Base-by-base conservation (phyloP, 1,140 invertebrate genomes). In the Drosophila chauvacae region DNA sequence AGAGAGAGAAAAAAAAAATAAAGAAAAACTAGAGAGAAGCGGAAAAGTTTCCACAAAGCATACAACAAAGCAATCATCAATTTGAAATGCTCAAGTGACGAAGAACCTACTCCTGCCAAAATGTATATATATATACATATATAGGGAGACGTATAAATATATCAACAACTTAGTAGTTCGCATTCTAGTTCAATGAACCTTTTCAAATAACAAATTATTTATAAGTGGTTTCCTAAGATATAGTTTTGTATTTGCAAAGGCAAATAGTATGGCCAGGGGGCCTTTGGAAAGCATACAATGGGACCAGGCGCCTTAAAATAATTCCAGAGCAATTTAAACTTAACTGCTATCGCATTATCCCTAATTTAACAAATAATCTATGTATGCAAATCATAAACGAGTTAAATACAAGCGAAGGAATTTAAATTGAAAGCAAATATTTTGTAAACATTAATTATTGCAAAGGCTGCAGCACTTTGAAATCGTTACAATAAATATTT, bases 61-160 rank as follows among this genome's bases (percentile, higher is more conserved):
- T 59, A 28, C 64, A 68, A 48, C 44, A 68, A 33, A 70, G 63
- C 62, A 66, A 68, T 70, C 66, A 70, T 70, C 66, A 70, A 70
- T 68, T 70, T 66, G 66, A 70, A 70, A 70, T 42, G 66, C 37
- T 70, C 62, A 68, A 69, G 44, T 55, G 60, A 65, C 65, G 45
- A 26, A 65, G 58, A 65, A 45, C 62, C 61, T 45, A 20, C 62
- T 65, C 28, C 57, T 33, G 56, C 20, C 63, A 28, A 33, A 30
- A 28, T 13, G 14, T 28, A 37, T 37, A 30, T 30, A 9, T 9
- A 9, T 23, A 23, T 23, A 23, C 0, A 3, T 23, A 23, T 3
- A 3, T 26, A 47, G 45, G 45, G 13, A 16, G 13, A 39, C 20
- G 35, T 28, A 20, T n/a, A 59, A 0, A 42, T 42, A 56, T 39